These are phyloP conservation scores for Nothobranchius furzeri DNA, from an alignment of 2,113 vertebrate genomes.

Conservation along the genomic window DNA sequence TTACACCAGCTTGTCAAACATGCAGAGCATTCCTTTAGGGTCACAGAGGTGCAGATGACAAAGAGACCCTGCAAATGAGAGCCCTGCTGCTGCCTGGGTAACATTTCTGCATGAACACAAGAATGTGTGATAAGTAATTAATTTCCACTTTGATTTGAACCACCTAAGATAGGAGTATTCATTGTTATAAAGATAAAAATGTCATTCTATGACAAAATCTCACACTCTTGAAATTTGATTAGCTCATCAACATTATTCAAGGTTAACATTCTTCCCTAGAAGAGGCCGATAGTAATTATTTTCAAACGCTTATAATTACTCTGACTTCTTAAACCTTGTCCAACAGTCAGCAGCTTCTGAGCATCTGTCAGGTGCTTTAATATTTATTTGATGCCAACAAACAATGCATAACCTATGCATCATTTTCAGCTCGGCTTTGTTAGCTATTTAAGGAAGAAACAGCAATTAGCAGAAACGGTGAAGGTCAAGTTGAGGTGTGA, in stretches of 20 bases:
- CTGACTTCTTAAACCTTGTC: background rate
- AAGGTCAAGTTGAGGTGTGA: background rate
- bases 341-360: background rate
- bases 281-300: background rate
- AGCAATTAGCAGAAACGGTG: background rate
- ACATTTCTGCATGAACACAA: slow-evolving; percentile 14
- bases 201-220: too few relatives aligned
- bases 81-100: slow-evolving; percentile 21
- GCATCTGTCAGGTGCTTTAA: background rate
- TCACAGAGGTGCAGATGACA: slow-evolving; percentile 20
- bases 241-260: background rate
- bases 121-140: slow-evolving; percentile 53
- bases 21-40: slow-evolving; percentile 8
- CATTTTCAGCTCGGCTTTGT: background rate
- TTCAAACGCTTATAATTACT: background rate
- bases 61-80: slow-evolving; percentile 43
- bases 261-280: background rate
- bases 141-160: slow-evolving; percentile 57
- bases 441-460: background rate
- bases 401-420: background rate
- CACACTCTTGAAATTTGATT: background rate
- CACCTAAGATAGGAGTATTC: too few relatives aligned
- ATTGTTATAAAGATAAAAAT: too few relatives aligned
- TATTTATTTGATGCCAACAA: background rate
- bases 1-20: slow-evolving; percentile 16